Evolutionary conservation across 2,797 vertebrate species (phyloP).

Genomic region (Spatula versicolor): DNA sequence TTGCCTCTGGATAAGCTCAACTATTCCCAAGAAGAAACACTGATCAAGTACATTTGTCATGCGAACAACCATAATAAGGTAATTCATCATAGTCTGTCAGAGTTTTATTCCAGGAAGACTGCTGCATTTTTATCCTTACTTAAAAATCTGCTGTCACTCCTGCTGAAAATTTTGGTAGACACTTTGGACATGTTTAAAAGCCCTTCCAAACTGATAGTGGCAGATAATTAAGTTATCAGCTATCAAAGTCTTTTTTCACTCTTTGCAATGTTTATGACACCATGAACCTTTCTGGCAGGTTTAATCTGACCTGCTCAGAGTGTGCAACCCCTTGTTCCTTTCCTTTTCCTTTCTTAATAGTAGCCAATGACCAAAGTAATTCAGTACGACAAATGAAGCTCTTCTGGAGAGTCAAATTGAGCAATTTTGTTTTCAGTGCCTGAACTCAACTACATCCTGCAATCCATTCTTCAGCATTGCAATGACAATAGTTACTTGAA

Average conservation of each 20-base stretch:
- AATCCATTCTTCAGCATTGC: slow-evolving; percentile 28
- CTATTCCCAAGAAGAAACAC: slow-evolving; percentile 81
- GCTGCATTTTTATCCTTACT: slow-evolving; percentile 79
- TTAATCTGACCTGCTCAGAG: slow-evolving; percentile 62
- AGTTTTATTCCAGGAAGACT: slow-evolving; percentile 77
- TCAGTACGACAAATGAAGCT: slow-evolving; percentile 70
- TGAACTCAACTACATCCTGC: slow-evolving; percentile 39
- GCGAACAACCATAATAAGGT: slow-evolving; percentile 81
- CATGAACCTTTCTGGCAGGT: slow-evolving; percentile 43
- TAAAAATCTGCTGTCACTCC: slow-evolving; percentile 78
- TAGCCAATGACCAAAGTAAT: slow-evolving; percentile 59
- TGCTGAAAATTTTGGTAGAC: slow-evolving; percentile 79
- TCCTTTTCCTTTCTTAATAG: slow-evolving; percentile 23
- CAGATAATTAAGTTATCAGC: slow-evolving; percentile 85
- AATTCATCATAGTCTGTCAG: slow-evolving; percentile 87
- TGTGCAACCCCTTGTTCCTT: slow-evolving; percentile 21
- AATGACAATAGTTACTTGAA: slow-evolving; percentile 22
- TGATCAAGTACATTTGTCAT: slow-evolving; percentile 84
- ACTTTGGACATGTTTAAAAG: slow-evolving; percentile 80
- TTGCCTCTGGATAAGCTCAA: slow-evolving; percentile 81
- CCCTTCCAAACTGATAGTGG: slow-evolving; percentile 78
- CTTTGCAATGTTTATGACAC: slow-evolving; percentile 53
- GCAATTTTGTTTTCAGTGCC: slow-evolving; percentile 65
- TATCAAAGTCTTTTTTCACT: slow-evolving; percentile 55
- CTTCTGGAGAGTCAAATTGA: slow-evolving; percentile 67